These are phyloP conservation scores for Halictus rubicundus DNA, from an alignment of 1,140 invertebrate genomes.

Conservation along the genomic window DNA sequence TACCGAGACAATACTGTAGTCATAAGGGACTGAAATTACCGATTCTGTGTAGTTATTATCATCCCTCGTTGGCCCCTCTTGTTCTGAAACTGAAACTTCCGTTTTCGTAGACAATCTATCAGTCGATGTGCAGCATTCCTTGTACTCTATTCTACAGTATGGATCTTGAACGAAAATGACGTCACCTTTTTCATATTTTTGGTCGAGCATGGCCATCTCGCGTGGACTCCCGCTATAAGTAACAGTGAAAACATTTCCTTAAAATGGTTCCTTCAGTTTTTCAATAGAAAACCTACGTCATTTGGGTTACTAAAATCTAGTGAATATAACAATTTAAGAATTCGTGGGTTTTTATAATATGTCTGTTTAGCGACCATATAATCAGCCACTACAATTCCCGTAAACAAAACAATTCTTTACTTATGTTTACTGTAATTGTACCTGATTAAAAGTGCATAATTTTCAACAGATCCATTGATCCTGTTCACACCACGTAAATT, in stretches of 20 bases:
- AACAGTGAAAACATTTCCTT: background rate
- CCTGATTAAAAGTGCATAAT: slow-evolving; percentile 36
- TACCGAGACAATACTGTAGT: too few species aligned
- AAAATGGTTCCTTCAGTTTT: too few species aligned
- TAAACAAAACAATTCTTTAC: too few species aligned
- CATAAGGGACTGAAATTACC: background rate
- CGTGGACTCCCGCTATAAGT: slow-evolving; percentile 16
- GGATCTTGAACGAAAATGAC: slow-evolving; percentile 22
- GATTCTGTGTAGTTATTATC: slow-evolving; percentile 2
- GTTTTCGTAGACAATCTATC: slow-evolving; percentile 15
- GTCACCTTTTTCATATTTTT: slow-evolving; percentile 34
- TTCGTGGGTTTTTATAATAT: too few species aligned
- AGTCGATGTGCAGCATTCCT: background rate
- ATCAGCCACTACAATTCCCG: too few species aligned
- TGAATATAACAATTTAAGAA: too few species aligned
- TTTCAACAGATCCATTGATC: background rate
- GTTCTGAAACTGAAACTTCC: background rate
- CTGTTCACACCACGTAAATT: background rate
- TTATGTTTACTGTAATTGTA: background rate
- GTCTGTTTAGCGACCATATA: too few species aligned
- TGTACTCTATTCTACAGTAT: background rate
- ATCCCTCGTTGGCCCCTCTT: slow-evolving; percentile 10
- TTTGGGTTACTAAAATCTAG: too few species aligned
- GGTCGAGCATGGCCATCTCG: slow-evolving; percentile 20
- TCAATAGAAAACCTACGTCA: too few species aligned